Base-by-base conservation (phyloP, 2,797 vertebrate species). In the Chelon labrosus region DNA sequence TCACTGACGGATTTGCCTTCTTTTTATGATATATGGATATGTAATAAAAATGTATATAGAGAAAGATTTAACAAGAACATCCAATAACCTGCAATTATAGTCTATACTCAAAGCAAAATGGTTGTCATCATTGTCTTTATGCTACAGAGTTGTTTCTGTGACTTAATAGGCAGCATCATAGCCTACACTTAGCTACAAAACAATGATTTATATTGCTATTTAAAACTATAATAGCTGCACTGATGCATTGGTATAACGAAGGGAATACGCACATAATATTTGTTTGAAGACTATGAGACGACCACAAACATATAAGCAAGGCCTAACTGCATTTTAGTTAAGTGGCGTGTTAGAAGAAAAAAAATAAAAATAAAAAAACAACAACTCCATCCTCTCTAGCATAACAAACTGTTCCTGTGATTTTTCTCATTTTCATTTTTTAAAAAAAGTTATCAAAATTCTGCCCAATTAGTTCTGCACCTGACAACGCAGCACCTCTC, bases 171-270 rank as follows among this genome's bases (percentile, higher is more conserved):
- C 94, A 94, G 94, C 92, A 86, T 90, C 82, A 88, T 84, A 91
- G 89, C 88, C 88, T 93, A 91, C 82, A 83, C 75, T 88, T 82
- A 91, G 92, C 92, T 95, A 94, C 93, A 94, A 91, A 92, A 87
- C 14, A 79, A 84, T 71, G 70, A 92, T 85, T 88, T 71, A 92
- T 95, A 95, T 95, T 95, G 95, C 94, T 95, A 89, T 93, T 94
- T 90, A 87, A 90, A 94, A 94, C 86, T 89, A 91, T 86, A 89
- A 90, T 84, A 85, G 88, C 92, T 93, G 91, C 88, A 88, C 88
- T 83, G 81, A 86, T 83, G 88, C 85, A 84, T 91, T 85, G 85
- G 83, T 77, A 79, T 80, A 76, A 89, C 47, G 73, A 75, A 81
- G 70, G 72, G 60, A 83, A 57, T 52, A 77, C 74, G 75, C 84